Evolutionary conservation across 2,113 vertebrate species (phyloP), one percentile per base, ranked within the genome.

Genomic region (Burhinus bistriatus): DNA sequence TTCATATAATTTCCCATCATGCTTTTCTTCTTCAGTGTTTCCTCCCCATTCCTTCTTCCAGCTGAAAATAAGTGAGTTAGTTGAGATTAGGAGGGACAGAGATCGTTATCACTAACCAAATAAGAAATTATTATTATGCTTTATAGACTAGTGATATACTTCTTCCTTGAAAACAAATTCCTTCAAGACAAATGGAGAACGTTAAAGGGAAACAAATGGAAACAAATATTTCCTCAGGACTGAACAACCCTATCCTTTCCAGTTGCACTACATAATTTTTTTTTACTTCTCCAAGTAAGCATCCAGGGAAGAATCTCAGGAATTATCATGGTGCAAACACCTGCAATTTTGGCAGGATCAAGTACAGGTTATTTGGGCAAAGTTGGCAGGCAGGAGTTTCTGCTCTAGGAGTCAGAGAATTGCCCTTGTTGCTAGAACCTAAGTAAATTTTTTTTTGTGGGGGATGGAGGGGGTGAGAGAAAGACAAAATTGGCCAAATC

Each of bases 401-500:
- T 85, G 10, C 21, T 72, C 3, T 62, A 22, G 6, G 52, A 89
- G 23, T 80, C 27, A 12, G 49, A 79, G 9, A 80, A 29, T 36
- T 68, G 22, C 25, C 5, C 12, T 54, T 70, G 25, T 59, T 80
- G 10, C 23, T 57, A 29, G 42, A 45, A 45, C 8, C 9, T 25
- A 68, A 29, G 29, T 72, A 80, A 40, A 29, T 9, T 45, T 23
- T 38, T 32, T 40, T 54, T 54, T 34, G 11, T 2, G 1, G 12
- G 15, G 11, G 3, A 3, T 57, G 4, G 5, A 27, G 2, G 3
- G 3, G 1, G 5, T 44, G 25, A 76, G n/a, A 69, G 36, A 40
- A 91, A 7, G 38, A 69, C 32, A 91, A 26, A 87, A 69, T 12
- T n/a, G 38, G 7, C 32, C 57, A 42, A 18, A 54, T 34, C 9